A percentile compares a stretch with the other conserved stretches of the same genome.
Evolutionary conservation across 2,797 vertebrate species (phyloP).

Genomic region (Halcyon leucocephala): DNA sequence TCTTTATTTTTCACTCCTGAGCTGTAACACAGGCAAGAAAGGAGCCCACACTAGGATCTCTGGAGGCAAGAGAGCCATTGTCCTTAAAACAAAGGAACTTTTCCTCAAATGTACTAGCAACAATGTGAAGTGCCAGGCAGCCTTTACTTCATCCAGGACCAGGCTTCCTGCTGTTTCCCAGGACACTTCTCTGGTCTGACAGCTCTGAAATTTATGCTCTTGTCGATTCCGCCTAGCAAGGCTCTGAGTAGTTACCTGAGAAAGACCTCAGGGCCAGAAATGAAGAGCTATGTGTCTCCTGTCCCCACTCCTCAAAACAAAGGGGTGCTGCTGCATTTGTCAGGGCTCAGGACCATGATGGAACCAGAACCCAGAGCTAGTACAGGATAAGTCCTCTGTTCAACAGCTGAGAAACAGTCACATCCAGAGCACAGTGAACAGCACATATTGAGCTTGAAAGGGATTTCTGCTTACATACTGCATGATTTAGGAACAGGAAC

Average conservation of each 20-base stretch:
- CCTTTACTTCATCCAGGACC: not conserved
- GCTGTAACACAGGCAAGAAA: not conserved
- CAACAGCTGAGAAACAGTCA: not conserved
- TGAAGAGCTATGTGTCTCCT: accelerated
- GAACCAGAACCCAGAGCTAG: not conserved
- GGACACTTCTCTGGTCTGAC: not conserved
- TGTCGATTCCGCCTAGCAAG: not conserved
- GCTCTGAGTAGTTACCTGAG: not conserved
- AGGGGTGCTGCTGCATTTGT: accelerated
- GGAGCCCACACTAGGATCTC: not conserved
- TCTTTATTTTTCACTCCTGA: not conserved
- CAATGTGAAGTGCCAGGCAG: not conserved
- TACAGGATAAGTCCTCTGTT: not conserved
- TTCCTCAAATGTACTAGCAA: not conserved
- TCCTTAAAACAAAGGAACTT: slow-evolving; percentile 42
- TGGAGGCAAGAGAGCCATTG: slow-evolving; percentile 8
- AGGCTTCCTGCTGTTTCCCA: slow-evolving; percentile 27
- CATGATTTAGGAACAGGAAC: not conserved
- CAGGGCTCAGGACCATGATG: not conserved
- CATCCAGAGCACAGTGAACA: not conserved
- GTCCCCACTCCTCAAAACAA: not conserved
- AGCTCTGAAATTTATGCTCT: not conserved
- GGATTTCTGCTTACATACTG: not conserved
- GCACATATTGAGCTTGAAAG: not conserved
- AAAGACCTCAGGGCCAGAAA: not conserved